Evolutionary conservation across 2,888 invertebrate genomes (phyloP), one percentile per base, ranked within the genome.

Genomic region (Trichogramma dendrolimi): DNA sequence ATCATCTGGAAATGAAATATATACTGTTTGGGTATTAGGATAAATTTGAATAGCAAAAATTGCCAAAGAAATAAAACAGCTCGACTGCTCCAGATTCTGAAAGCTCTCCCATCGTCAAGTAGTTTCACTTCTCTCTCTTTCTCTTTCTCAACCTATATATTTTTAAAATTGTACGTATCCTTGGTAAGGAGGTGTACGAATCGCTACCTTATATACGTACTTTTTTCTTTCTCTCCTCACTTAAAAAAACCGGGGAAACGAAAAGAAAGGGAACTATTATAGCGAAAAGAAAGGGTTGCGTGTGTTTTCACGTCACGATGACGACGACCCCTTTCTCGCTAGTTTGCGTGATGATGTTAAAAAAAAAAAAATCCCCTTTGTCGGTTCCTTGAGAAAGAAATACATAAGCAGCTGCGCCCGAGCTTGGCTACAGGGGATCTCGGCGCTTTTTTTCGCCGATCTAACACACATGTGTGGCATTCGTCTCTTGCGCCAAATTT

Each of bases 401-500:
- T 27, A 60, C 54, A 42, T 38, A 43, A 40, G 44, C 64, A 61
- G 64, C 64, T 64, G 64, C 58, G 55, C 39, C 11, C 52, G 55
- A 52, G 27, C 58, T 43, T 54, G 53, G 46, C 55, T 47, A 60
- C 60, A 51, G 56, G 60, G 50, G 49, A 53, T 57, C 56, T 50
- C 1, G 11, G 6, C 52, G 42, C n/a, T 27, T 42, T 14, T 38
- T 27, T 27, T 27, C 27, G 2, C 27, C 27, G 27, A 27, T 27
- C 27, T 27, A 27, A 27, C 27, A 27, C 27, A 27, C 27, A 27
- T 27, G 27, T 44, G 53, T 11, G 11, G 39, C 39, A 43, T 63
- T 58, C 60, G 60, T 60, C 62, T 64, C 27, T 27, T 27, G 27
- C 58, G 64, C 38, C 62, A 47, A 62, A 65, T 65, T 65, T 65